These are phyloP conservation scores for Rhadina sibilatrix DNA, from an alignment of 2,113 vertebrate genomes.

Conservation along the genomic window DNA sequence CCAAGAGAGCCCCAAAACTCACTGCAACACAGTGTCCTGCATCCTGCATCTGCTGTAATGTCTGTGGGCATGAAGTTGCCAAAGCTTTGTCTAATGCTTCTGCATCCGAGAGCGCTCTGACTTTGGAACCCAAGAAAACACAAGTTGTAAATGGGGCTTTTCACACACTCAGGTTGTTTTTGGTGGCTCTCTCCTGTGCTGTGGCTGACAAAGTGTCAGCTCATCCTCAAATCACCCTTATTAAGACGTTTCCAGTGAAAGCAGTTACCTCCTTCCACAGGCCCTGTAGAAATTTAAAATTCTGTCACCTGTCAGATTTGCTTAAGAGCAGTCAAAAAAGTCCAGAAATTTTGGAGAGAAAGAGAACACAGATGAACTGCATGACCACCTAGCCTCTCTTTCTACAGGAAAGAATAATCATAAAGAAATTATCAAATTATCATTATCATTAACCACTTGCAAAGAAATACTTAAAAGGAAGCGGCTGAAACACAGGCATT, in stretches of 20 bases:
- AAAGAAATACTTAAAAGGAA: constrained; percentile 3
- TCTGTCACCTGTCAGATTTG: background rate
- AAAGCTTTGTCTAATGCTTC: background rate
- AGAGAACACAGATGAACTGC: background rate
- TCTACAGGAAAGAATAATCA: background rate
- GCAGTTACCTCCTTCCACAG: background rate
- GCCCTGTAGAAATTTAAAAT: background rate
- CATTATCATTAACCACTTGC: background rate
- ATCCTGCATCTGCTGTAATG: background rate
- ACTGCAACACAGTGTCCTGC: accelerated
- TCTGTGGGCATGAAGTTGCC: background rate
- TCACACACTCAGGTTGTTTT: background rate
- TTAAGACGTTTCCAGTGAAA: background rate
- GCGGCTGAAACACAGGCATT: background rate
- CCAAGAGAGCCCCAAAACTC: background rate
- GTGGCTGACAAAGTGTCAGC: accelerated
- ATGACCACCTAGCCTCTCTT: background rate
- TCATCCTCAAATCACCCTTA: background rate
- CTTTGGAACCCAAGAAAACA: background rate
- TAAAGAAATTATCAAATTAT: background rate
- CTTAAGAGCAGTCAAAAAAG: background rate
- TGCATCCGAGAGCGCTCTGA: background rate
- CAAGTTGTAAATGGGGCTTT: background rate
- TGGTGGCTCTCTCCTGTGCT: background rate
- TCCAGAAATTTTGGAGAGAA: background rate